Evolutionary conservation across 2,888 invertebrate genomes (phyloP).

Genomic region (Dicyrtoma fusca): DNA sequence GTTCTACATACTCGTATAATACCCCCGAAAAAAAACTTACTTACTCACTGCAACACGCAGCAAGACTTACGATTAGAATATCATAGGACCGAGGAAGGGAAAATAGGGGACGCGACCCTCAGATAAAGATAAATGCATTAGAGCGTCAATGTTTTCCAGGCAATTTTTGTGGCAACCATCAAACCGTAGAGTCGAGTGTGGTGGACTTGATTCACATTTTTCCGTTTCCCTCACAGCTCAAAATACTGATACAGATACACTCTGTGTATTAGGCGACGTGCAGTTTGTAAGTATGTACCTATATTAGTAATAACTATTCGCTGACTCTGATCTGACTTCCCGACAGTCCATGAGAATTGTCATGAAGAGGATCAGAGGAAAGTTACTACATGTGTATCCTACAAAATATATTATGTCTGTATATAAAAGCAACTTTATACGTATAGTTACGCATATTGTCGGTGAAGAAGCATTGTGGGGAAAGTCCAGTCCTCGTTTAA

Average conservation of each 20-base stretch:
- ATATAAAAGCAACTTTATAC: no score
- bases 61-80: no score
- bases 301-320: not conserved
- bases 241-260: not conserved
- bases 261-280: not conserved
- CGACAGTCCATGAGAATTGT: conserved; percentile 23
- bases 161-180: conserved; percentile 27
- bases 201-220: not conserved
- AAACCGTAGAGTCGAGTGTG: not conserved
- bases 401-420: no score
- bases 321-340: not conserved
- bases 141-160: conserved; percentile 23
- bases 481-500: no score
- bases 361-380: conserved; percentile 16
- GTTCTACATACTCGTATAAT: not conserved
- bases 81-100: not conserved
- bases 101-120: not conserved
- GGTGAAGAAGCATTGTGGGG: no score
- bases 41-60: no score
- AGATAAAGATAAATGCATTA: conserved; percentile 25
- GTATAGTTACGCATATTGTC: no score
- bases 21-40: not conserved
- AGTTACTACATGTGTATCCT: no score
- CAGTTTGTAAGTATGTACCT: not conserved
- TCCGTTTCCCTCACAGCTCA: not conserved